Evolutionary conservation across 2,797 vertebrate species (phyloP).

Genomic region (Fratercula arctica): DNA sequence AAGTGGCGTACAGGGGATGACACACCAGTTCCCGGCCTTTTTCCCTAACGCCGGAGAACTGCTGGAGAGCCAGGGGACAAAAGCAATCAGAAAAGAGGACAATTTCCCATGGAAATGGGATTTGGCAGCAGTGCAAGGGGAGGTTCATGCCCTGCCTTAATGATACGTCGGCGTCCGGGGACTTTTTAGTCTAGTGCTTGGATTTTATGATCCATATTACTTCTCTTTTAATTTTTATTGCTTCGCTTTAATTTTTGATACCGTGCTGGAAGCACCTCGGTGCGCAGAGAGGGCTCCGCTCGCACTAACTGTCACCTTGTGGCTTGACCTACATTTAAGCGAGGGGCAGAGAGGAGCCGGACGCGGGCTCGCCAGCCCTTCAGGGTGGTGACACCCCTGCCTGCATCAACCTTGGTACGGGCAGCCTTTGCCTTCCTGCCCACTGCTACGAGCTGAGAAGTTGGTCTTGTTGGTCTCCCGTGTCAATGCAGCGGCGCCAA

Average conservation of each 20-base stretch:
- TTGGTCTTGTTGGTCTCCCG: not conserved
- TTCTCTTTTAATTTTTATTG: slow-evolving; percentile 48
- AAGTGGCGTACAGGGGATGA: not conserved
- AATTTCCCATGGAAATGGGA: not conserved
- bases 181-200: slow-evolving; percentile 31
- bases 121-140: not conserved
- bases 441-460: rapidly evolving
- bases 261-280: not conserved
- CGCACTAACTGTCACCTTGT: not conserved
- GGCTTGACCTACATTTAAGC: not conserved
- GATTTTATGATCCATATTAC: slow-evolving; percentile 15
- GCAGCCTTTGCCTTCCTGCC: not conserved
- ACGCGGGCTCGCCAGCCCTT: rapidly evolving
- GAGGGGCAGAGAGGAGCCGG: not conserved
- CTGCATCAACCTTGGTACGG: not conserved
- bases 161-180: not conserved
- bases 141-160: not conserved
- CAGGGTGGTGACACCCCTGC: not conserved
- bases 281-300: not conserved
- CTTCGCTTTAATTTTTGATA: slow-evolving; percentile 21
- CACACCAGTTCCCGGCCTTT: not conserved
- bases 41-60: not conserved
- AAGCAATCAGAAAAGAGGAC: not conserved
- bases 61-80: not conserved
- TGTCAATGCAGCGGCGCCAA: not conserved